These are phyloP conservation scores for Dryomyza anilis DNA, from an alignment of 2,888 invertebrate genomes.

Conservation along the genomic window DNA sequence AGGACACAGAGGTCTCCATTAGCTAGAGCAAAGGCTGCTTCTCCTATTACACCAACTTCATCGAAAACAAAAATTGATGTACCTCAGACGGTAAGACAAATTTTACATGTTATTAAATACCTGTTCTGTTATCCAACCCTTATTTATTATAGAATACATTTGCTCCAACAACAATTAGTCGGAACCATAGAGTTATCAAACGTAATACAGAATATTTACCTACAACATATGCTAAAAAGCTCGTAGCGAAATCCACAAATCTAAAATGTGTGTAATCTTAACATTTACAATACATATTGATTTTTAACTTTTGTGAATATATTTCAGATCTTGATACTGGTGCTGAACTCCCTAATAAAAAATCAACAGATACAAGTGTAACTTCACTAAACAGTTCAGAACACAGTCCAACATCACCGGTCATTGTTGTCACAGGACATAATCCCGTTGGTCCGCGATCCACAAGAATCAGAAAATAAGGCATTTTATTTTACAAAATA, in stretches of 20 bases:
- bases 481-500: background rate
- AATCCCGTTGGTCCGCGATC: background rate
- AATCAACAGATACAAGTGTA: too few species aligned
- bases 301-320: background rate
- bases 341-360: background rate
- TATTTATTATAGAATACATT: background rate
- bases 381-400: background rate
- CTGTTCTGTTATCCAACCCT: background rate
- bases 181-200: background rate
- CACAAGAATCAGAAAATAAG: background rate
- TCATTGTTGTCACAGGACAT: background rate
- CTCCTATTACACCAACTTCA: background rate
- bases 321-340: background rate
- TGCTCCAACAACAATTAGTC: background rate
- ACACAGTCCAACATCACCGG: background rate
- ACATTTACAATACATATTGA: background rate
- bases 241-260: background rate
- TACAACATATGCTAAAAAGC: background rate
- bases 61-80: background rate
- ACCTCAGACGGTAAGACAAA: background rate
- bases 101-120: background rate
- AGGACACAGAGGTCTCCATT: slow-evolving; percentile 45
- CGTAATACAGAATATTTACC: background rate
- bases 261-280: background rate
- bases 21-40: background rate